These are phyloP conservation scores for Numenius phaeopus DNA, from an alignment of 2,797 vertebrate species.

Conservation along the genomic window DNA sequence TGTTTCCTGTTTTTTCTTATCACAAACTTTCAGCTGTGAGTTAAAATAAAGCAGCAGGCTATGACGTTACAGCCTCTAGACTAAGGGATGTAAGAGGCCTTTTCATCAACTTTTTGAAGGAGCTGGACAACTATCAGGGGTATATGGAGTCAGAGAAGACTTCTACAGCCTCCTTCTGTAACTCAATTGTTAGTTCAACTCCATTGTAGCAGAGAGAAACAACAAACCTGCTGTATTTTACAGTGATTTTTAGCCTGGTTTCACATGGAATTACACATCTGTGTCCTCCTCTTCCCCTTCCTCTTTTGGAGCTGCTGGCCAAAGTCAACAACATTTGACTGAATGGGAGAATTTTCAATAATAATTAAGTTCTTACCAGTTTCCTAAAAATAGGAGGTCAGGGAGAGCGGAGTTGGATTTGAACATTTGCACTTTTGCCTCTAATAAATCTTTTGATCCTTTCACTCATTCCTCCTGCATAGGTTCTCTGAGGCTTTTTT, in stretches of 20 bases:
- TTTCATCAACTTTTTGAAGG: conserved; percentile 12
- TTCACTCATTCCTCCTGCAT: not conserved
- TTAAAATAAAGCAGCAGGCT: conserved; percentile 13
- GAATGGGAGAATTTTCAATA: not conserved
- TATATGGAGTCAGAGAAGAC: not conserved
- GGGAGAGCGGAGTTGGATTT: not conserved
- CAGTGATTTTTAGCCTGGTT: not conserved
- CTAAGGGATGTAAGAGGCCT: not conserved
- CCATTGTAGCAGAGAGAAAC: not conserved
- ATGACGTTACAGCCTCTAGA: not conserved
- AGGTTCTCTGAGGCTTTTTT: not conserved
- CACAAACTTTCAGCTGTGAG: conserved; percentile 65
- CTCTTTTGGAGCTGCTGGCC: not conserved
- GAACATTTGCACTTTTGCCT: not conserved
- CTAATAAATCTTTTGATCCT: not conserved
- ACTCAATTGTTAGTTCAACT: not conserved
- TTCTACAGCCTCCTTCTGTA: not conserved
- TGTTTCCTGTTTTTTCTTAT: conserved; percentile 75
- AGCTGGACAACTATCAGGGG: not conserved
- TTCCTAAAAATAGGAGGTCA: not conserved
- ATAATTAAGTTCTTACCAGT: not conserved
- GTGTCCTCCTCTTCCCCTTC: not conserved
- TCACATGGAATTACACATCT: not conserved
- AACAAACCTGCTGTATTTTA: not conserved
- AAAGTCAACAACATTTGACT: not conserved